Conservation (phyloP, 2,113 vertebrate species). For the Pluvialis apricaria region DNA sequence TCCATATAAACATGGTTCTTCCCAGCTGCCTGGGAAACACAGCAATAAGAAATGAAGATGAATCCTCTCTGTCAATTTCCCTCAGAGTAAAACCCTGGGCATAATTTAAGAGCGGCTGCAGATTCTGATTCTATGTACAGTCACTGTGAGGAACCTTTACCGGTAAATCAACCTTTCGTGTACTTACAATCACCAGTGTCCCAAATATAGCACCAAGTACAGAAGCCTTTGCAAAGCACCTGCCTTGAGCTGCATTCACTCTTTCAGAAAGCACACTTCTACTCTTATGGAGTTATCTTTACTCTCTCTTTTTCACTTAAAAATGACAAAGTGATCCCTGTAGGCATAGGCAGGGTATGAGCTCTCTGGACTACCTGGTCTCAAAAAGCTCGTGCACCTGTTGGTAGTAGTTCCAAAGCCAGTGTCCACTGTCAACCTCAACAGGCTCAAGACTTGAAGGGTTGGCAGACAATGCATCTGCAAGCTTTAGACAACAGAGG, state of each 20-base stretch:
- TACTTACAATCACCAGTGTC: not conserved
- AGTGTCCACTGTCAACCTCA: not conserved
- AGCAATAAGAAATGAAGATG: not conserved
- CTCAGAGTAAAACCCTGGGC: not conserved
- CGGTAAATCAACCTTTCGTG: not conserved
- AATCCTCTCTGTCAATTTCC: not conserved
- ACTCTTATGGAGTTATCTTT: not conserved
- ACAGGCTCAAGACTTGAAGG: not conserved
- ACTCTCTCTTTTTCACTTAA: not conserved
- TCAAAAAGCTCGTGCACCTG: not conserved
- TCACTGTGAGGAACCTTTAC: not conserved
- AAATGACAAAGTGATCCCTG: not conserved
- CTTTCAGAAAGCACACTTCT: not conserved
- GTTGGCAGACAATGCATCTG: not conserved
- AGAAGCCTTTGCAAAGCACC: not conserved
- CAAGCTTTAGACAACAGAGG: not conserved
- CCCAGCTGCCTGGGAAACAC: not conserved
- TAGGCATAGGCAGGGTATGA: not conserved
- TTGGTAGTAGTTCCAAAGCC: not conserved
- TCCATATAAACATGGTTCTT: not conserved
- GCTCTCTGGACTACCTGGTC: not conserved
- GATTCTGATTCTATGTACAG: not conserved
- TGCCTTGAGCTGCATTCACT: not conserved
- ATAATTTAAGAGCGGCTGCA: not conserved
- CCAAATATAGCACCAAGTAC: not conserved